Percentiles rank a stretch among this genome's conserved stretches.
These are phyloP conservation scores for Fundulus diaphanus DNA, from an alignment of 2,797 vertebrate genomes.

Conservation along the genomic window DNA sequence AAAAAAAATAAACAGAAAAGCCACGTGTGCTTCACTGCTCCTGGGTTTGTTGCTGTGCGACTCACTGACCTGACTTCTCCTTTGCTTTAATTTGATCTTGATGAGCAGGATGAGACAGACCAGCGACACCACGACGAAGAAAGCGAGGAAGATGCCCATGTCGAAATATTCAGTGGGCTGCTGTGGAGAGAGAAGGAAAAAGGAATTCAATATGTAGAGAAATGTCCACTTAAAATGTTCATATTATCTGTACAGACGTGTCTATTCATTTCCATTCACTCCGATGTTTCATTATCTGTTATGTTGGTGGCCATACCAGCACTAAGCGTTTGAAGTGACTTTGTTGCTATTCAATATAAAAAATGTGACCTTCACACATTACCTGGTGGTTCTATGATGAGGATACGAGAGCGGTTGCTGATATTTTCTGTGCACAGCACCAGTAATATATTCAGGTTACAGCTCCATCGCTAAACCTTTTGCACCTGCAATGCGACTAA, in stretches of 20 bases:
- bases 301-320: background rate
- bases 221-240: constrained; percentile 9
- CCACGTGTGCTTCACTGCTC: background rate
- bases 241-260: background rate
- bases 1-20: constrained; percentile 13
- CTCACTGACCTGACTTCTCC: constrained; percentile 91
- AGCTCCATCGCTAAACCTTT: background rate
- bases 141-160: constrained; percentile 99
- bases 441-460: background rate
- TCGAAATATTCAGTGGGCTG: constrained; percentile 99
- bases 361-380: background rate
- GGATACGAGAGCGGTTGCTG: too few relatives aligned
- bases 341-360: background rate
- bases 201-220: constrained; percentile 47
- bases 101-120: constrained; percentile 98
- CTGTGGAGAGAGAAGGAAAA: constrained; percentile 67
- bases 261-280: background rate
- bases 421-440: background rate
- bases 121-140: constrained; percentile 97
- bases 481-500: background rate
- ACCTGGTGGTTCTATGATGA: background rate
- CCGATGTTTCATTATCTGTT: background rate
- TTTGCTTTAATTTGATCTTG: constrained; percentile 98
- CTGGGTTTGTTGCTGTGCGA: background rate
- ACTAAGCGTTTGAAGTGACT: background rate